Evolutionary conservation across 2,797 vertebrate genomes (phyloP).

Genomic region (Cetoscarus ocellatus): DNA sequence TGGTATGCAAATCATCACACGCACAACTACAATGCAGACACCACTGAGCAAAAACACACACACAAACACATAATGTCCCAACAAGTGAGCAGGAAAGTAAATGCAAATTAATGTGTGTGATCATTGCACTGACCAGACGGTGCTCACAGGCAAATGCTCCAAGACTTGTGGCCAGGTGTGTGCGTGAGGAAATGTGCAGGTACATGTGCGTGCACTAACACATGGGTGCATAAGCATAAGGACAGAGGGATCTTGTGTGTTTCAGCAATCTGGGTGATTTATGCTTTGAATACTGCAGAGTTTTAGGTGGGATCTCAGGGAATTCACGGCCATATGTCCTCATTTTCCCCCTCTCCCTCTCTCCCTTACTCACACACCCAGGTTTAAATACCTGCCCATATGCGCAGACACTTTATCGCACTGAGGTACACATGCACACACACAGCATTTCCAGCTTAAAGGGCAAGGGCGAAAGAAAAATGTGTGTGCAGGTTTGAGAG

Average conservation of each 20-base stretch:
- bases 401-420: constrained; percentile 8
- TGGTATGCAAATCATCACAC: constrained; percentile 55
- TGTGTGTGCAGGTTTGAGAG: constrained; percentile 56
- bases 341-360: constrained; percentile 56
- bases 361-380: constrained; percentile 17
- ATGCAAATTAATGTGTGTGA: constrained; percentile 62
- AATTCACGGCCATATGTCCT: constrained; percentile 81
- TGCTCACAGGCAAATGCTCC: constrained; percentile 30
- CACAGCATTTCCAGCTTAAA: constrained; percentile 60
- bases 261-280: constrained; percentile 80
- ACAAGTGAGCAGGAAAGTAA: constrained; percentile 37
- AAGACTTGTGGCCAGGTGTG: constrained; percentile 13
- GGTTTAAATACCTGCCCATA: constrained; percentile 1
- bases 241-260: constrained; percentile 60
- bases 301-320: constrained; percentile 78
- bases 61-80: constrained; percentile 36
- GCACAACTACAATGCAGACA: constrained; percentile 14
- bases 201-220: not conserved
- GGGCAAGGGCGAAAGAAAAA: constrained; percentile 67
- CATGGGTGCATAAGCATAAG: constrained; percentile 42
- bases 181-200: not conserved
- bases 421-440: constrained; percentile 18
- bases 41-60: constrained; percentile 21
- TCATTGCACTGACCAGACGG: constrained; percentile 43
- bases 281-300: constrained; percentile 74